Evolutionary conservation across 2,113 vertebrate genomes (phyloP), one percentile per base, ranked within the genome.

Genomic region (Phaethornis superciliosus): DNA sequence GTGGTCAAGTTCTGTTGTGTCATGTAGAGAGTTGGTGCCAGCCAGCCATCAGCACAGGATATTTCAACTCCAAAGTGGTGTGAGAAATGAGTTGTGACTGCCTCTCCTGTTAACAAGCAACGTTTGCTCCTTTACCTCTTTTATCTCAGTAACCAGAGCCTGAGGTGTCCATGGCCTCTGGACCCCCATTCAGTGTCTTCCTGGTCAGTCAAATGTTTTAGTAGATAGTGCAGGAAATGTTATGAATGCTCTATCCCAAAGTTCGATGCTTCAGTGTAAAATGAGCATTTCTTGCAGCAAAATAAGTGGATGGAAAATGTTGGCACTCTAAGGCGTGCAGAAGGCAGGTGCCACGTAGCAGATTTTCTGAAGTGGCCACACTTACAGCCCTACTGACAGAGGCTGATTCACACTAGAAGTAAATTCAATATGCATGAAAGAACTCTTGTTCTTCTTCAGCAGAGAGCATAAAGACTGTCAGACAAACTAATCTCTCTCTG

Each of bases 401-500:
- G 46, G 63, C 1, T 85, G 74, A 85, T 77, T 82, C 35, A 17
- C 54, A 33, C 28, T 26, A 56, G 56, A n/a, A 82, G 71, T 71
- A 64, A 85, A 91, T 77, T 81, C 89, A 75, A 26, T 63, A 67
- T 71, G 81, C 79, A 77, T 59, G 86, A 89, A 90, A 81, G 70
- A 81, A 58, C 77, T 85, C 79, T 62, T 80, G 88, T 88, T 90
- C 51, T 92, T 95, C 87, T 70, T 88, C 88, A 83, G 76, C 7
- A 1, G 27, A 72, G 65, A 93, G 74, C 83, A 54, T 68, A 60
- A 94, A 84, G 69, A 46, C 69, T 91, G 86, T 87, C 91, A 94
- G 65, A 87, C 44, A 87, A 87, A 79, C 76, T 89, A 85, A 93
- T 96, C 78, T 92, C 52, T 69, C 91, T 86, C 93, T 85, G 67